Conservation (phyloP, 2,113 vertebrate genomes). For the Gambusia holbrooki region DNA sequence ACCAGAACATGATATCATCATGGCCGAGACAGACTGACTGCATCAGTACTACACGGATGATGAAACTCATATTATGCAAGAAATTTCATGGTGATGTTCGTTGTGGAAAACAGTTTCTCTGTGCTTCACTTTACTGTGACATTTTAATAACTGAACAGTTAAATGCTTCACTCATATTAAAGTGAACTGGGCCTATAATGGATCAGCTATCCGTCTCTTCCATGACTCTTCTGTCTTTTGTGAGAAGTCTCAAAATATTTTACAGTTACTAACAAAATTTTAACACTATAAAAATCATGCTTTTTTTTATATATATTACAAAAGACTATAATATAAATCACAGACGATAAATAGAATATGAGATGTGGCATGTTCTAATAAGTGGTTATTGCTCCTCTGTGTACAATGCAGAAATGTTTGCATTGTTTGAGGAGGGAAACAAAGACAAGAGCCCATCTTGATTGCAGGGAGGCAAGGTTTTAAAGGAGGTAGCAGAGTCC, state of each 20-base stretch:
- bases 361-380: not conserved
- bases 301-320: too few relatives aligned
- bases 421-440: not conserved
- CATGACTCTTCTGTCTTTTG: not conserved
- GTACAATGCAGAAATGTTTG: not conserved
- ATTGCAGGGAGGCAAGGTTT: not conserved
- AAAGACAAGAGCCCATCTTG: not conserved
- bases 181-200: not conserved
- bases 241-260: too few relatives aligned
- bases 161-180: not conserved
- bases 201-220: not conserved
- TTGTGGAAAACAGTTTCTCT: conserved; percentile 13
- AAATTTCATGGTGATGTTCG: conserved; percentile 20
- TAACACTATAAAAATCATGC: too few relatives aligned
- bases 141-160: not conserved
- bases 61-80: conserved; percentile 11
- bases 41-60: conserved; percentile 43
- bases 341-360: not conserved
- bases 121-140: conserved; percentile 13
- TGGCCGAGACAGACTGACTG: conserved; percentile 31
- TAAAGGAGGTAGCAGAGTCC: not conserved
- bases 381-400: not conserved
- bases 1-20: conserved; percentile 49
- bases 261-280: too few relatives aligned
- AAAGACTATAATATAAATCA: too few relatives aligned